Conservation (phyloP, 2,888 invertebrate species). For the Limulus polyphemus region DNA sequence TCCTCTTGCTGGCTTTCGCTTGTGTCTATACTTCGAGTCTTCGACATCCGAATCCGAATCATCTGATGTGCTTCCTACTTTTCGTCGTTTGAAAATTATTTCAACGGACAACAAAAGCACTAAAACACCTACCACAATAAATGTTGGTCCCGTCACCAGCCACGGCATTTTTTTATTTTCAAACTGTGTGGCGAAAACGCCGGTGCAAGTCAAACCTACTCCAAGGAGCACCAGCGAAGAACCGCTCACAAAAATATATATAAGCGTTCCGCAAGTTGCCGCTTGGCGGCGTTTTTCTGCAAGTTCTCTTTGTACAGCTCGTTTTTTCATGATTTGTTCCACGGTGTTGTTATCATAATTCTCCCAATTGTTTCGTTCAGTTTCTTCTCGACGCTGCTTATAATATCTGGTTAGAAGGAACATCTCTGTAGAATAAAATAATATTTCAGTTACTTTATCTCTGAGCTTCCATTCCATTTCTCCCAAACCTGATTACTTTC, state of each 20-base stretch:
- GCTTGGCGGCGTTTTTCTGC: background rate
- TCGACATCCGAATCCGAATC: background rate
- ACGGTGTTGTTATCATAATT: background rate
- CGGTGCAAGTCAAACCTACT: background rate
- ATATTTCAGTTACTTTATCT: too few relatives aligned
- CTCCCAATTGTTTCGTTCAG: too few relatives aligned
- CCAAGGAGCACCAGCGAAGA: background rate
- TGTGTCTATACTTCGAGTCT: background rate
- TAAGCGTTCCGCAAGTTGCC: background rate
- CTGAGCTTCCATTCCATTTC: too few relatives aligned
- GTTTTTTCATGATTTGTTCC: background rate
- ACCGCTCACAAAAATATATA: background rate
- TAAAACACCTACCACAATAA: conserved; percentile 19
- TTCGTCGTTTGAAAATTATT: conserved; percentile 18
- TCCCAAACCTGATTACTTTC: too few relatives aligned
- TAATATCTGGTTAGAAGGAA: too few relatives aligned
- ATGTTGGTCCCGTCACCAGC: conserved; percentile 22
- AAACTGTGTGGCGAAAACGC: background rate
- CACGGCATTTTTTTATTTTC: conserved; percentile 15
- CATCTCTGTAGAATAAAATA: too few relatives aligned
- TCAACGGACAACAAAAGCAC: conserved; percentile 20
- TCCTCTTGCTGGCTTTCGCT: too few relatives aligned
- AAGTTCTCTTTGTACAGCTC: background rate
- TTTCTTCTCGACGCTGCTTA: too few relatives aligned
- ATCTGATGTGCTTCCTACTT: conserved; percentile 4